Evolutionary conservation across 1,140 invertebrate genomes (phyloP), one percentile per base, ranked within the genome.

Genomic region (Centruroides vittatus): DNA sequence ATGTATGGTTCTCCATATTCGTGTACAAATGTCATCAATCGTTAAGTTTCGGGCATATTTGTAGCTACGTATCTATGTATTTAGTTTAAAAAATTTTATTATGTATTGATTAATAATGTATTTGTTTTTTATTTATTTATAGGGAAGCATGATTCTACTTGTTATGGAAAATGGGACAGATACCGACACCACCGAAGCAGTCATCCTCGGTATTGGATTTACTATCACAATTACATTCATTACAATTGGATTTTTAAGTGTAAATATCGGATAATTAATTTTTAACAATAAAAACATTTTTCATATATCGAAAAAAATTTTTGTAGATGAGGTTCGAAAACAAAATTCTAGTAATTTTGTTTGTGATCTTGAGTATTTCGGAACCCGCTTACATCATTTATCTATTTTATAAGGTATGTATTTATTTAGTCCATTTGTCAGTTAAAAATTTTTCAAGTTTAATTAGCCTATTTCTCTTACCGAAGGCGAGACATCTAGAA

Each of bases 141-240:
- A 63, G 62, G 53, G 59, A 4, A 63, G 62, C 41, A 63, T 63
- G 62, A 8, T 63, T 9, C 47, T 63, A 47, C 13, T 63, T 35
- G 62, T 63, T 7, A 60, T 63, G 58, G 62, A 48, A 11, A 60
- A 52, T 57, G 62, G 58, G 23, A 58, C 57, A 36, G 0, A 55
- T 9, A 34, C 8, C 5, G 56, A 60, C 49, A 0, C 35, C 5
- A 36, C 60, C 6, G 47, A 63, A 9, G 57, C 57, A 52, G 6
- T 63, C 35, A 63, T 63, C 23, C 52, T 63, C 13, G 62, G 34
- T 48, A 59, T 57, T 36, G 62, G 62, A 6, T 58, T 63, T 11
- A 55, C 58, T 23, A 41, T 63, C 35, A 60, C 54, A 9, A 11
- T 63, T 5, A 41, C 60, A 36, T 56, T 63, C n/a, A 36, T 63